A percentile compares a stretch with the other conserved stretches of the same genome.
phyloP scores from a whole-genome alignment of 1,140 invertebrate species.

The Lepidostoma basale region DNA sequence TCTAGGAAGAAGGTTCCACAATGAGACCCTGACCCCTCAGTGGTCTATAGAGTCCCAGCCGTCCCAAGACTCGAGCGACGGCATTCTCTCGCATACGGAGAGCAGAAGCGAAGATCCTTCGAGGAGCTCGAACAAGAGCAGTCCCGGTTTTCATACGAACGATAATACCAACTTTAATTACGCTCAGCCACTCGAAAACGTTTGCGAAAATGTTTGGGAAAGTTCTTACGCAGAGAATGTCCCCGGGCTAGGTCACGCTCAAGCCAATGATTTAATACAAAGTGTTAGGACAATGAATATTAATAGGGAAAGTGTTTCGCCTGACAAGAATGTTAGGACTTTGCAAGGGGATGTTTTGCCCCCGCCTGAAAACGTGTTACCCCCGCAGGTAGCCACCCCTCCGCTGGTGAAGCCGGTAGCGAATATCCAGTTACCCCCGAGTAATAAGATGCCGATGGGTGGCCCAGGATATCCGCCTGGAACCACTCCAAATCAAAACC shows the following conservation, averaged over 20 bases:
- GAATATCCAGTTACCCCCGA: conserved; percentile 10
- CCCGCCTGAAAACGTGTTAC: background rate
- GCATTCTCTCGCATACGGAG: conserved; percentile 61
- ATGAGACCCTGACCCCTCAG: conserved; percentile 62
- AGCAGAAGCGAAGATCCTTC: conserved; percentile 64
- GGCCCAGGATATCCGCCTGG: conserved; percentile 42
- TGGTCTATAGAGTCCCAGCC: conserved; percentile 68
- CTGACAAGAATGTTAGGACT: conserved; percentile 31
- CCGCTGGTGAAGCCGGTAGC: background rate
- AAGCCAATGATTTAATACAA: conserved; percentile 30
- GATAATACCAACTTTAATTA: conserved; percentile 54
- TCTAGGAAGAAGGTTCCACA: conserved; percentile 54
- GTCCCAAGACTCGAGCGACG: conserved; percentile 66
- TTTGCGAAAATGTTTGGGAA: conserved; percentile 16
- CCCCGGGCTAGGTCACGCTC: background rate
- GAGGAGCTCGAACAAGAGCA: conserved; percentile 60
- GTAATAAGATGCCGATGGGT: conserved; percentile 35
- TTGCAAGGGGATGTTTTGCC: background rate
- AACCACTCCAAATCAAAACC: conserved; percentile 46
- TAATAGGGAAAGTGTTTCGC: conserved; percentile 36
- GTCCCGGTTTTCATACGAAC: conserved; percentile 52
- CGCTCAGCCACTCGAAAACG: conserved; percentile 31
- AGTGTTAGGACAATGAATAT: conserved; percentile 32
- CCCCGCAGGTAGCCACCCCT: conserved; percentile 24
- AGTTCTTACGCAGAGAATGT: conserved; percentile 18